Evolutionary conservation across 2,888 invertebrate species (phyloP).

Genomic region (Steinernema hermaphroditum): DNA sequence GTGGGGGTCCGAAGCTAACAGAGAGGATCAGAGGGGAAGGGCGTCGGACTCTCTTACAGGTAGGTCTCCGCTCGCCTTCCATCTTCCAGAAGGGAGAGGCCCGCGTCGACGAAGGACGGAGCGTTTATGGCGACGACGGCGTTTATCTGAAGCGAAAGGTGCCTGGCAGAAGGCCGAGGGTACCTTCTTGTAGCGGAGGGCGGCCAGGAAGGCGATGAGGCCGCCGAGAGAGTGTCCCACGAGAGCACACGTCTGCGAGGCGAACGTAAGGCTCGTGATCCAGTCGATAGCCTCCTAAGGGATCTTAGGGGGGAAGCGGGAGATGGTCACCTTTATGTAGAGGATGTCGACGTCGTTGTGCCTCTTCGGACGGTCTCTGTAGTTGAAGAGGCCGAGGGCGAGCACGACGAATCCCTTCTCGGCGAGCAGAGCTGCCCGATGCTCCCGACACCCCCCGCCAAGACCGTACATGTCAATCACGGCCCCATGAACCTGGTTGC

Average conservation of each 20-base stretch:
- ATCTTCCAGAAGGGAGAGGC: not conserved
- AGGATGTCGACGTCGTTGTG: not conserved
- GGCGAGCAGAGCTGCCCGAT: conserved; percentile 14
- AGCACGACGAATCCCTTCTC: conserved; percentile 5
- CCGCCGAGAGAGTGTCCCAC: conserved; percentile 6
- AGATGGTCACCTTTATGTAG: not conserved
- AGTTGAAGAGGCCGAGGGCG: conserved; percentile 21
- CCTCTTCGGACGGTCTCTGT: conserved; percentile 10
- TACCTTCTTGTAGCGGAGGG: not conserved
- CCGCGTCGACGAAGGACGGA: not conserved
- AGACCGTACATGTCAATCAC: conserved; percentile 25
- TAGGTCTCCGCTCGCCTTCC: not conserved
- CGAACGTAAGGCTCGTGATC: not conserved
- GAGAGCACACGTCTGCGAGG: not conserved
- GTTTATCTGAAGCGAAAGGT: not conserved
- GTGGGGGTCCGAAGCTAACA: not conserved
- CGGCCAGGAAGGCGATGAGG: not conserved
- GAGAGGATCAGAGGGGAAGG: too few species aligned
- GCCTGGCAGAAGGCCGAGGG: too few species aligned
- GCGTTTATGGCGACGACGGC: not conserved
- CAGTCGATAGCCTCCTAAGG: conserved; percentile 7
- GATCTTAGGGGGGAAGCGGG: not conserved
- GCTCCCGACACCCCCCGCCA: conserved; percentile 4
- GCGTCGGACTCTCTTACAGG: too few species aligned
- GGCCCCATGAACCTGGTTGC: not conserved